A percentile compares a stretch with the other conserved stretches of the same genome.
These are phyloP conservation scores for Carassius auratus DNA, from an alignment of 2,113 vertebrate species.

Conservation along the genomic window DNA sequence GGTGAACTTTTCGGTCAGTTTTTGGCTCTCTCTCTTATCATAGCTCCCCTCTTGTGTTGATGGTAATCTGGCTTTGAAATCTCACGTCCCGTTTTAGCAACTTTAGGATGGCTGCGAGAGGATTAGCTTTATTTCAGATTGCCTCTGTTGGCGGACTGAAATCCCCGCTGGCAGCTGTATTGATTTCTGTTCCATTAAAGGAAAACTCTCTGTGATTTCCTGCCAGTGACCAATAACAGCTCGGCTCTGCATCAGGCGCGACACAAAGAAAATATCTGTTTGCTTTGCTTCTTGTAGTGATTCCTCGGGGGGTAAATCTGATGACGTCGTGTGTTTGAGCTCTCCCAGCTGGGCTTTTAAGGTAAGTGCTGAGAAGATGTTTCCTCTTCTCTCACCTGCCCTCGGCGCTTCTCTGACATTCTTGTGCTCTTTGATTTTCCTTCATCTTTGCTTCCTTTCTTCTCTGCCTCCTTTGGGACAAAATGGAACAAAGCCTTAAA, in stretches of 20 bases:
- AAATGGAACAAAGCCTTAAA: neutral
- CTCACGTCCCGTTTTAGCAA: slow-evolving; percentile 48
- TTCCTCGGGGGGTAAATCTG: neutral
- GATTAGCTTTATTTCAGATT: slow-evolving; percentile 51
- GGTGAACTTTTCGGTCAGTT: neutral
- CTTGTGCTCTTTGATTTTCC: neutral
- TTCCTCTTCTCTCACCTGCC: slow-evolving; percentile 15
- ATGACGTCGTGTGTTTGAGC: neutral
- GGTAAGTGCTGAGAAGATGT: slow-evolving; percentile 2
- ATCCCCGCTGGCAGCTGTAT: slow-evolving; percentile 49
- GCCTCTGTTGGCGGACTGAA: neutral
- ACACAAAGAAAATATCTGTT: slow-evolving; percentile 14
- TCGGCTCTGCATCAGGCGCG: slow-evolving; percentile 16
- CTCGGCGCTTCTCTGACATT: neutral
- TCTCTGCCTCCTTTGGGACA: neutral
- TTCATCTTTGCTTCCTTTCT: neutral
- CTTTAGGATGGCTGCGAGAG: slow-evolving; percentile 27
- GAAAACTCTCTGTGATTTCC: slow-evolving; percentile 27
- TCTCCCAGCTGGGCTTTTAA: neutral
- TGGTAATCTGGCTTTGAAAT: slow-evolving; percentile 45
- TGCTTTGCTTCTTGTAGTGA: neutral
- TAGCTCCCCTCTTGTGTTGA: slow-evolving; percentile 27
- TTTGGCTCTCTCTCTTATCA: slow-evolving; percentile 34
- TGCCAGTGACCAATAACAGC: slow-evolving; percentile 29
- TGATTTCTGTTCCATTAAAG: slow-evolving; percentile 55